Percentiles rank a stretch among this genome's conserved stretches.
These are phyloP conservation scores for Sprattus sprattus DNA, from an alignment of 2,113 vertebrate species.

Conservation along the genomic window DNA sequence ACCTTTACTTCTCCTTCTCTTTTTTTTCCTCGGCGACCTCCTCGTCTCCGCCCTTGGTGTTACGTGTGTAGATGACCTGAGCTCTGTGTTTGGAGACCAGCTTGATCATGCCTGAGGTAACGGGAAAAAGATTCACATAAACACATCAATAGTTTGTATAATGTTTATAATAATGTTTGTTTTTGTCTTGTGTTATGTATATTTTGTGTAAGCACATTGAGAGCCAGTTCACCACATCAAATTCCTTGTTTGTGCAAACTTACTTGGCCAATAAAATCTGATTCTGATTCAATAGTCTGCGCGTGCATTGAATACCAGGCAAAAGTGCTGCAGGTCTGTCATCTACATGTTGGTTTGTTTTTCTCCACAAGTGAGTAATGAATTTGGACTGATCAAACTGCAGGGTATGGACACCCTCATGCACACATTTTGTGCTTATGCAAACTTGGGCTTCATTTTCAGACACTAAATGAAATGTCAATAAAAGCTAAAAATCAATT, in stretches of 20 bases:
- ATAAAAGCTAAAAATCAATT: neutral
- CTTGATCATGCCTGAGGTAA: constrained; percentile 58
- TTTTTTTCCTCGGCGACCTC: constrained; percentile 77
- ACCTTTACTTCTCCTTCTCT: constrained; percentile 70
- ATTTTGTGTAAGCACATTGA: no score
- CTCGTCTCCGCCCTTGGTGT: constrained; percentile 93
- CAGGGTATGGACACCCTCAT: neutral
- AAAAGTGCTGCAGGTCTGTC: no score
- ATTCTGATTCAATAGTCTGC: no score
- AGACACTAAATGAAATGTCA: neutral
- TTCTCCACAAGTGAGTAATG: no score
- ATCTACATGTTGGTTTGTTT: no score
- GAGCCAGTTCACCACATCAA: no score
- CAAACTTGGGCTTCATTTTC: neutral
- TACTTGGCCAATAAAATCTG: no score
- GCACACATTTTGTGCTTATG: neutral
- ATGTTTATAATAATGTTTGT: no score
- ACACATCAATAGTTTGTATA: constrained; percentile 48
- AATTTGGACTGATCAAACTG: neutral
- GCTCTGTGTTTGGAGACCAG: constrained; percentile 97
- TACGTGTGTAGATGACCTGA: constrained; percentile 95
- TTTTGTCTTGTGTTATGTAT: no score
- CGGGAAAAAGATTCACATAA: constrained; percentile 67
- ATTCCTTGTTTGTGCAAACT: no score
- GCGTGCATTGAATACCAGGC: no score